These are phyloP conservation scores for Gobionotothen gibberifrons DNA, from an alignment of 2,797 vertebrate species.

Conservation along the genomic window DNA sequence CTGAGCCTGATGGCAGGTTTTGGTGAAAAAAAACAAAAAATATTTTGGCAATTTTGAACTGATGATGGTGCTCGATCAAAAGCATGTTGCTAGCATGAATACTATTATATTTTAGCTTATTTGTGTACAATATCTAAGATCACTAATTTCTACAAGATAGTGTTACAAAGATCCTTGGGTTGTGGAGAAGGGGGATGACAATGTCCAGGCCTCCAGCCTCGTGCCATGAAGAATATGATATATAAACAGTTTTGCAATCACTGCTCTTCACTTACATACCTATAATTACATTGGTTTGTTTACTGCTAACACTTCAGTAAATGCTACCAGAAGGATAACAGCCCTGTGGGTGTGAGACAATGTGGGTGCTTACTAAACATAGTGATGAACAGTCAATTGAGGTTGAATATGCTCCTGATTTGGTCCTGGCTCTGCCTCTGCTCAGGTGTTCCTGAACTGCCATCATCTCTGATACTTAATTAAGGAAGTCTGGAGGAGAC, in stretches of 20 bases:
- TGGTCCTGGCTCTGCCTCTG: too few relatives aligned
- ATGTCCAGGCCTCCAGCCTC: background rate
- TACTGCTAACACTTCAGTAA: conserved; percentile 63
- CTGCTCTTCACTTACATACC: conserved; percentile 34
- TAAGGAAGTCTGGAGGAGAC: too few relatives aligned
- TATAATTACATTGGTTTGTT: conserved; percentile 48
- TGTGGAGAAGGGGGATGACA: background rate
- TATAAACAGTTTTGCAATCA: background rate
- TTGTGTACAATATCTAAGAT: background rate
- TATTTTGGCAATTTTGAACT: too few relatives aligned
- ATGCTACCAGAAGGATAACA: conserved; percentile 53
- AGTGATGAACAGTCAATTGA: background rate
- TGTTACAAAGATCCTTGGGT: too few relatives aligned
- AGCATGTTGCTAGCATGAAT: too few relatives aligned
- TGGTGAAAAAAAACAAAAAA: background rate
- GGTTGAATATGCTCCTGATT: background rate
- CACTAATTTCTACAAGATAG: too few relatives aligned
- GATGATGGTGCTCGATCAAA: too few relatives aligned
- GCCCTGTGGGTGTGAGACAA: conserved; percentile 25
- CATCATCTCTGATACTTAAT: too few relatives aligned
- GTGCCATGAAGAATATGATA: conserved; percentile 14
- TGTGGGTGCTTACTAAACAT: conserved; percentile 6
- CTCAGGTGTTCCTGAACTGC: too few relatives aligned
- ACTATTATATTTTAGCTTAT: background rate
- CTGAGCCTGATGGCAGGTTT: background rate